Conservation (phyloP, 2,888 invertebrate genomes). For the Actias luna region DNA sequence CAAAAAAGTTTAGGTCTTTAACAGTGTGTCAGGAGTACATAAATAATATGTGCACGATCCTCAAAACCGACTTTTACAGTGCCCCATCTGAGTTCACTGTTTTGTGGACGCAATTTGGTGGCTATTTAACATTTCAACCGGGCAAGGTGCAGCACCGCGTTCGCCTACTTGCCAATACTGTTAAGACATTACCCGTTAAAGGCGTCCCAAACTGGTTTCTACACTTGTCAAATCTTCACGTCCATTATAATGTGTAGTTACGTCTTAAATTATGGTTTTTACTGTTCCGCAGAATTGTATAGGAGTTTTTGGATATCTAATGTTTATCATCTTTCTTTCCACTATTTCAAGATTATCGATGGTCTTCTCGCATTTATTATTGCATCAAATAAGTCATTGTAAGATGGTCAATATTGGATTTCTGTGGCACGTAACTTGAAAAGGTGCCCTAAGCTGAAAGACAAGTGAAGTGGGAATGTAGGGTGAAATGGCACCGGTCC, state of each 20-base stretch:
- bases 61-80: neutral
- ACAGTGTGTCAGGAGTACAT: neutral
- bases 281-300: no score
- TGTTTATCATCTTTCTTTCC: neutral
- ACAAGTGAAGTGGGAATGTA: no score
- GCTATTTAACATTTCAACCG: neutral
- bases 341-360: neutral
- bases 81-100: neutral
- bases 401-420: neutral
- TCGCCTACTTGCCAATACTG: slow-evolving; percentile 1
- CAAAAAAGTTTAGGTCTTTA: no score
- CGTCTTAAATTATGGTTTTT: no score
- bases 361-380: neutral
- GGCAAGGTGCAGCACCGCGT: slow-evolving; percentile 10
- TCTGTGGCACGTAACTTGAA: neutral
- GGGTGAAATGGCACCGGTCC: no score
- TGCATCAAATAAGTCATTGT: neutral
- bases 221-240: neutral
- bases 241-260: neutral
- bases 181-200: neutral
- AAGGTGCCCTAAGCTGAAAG: no score
- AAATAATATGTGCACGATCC: neutral
- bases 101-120: neutral
- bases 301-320: no score
- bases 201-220: neutral